These are phyloP conservation scores for Melozone crissalis DNA, from an alignment of 2,113 vertebrate species.

Conservation along the genomic window DNA sequence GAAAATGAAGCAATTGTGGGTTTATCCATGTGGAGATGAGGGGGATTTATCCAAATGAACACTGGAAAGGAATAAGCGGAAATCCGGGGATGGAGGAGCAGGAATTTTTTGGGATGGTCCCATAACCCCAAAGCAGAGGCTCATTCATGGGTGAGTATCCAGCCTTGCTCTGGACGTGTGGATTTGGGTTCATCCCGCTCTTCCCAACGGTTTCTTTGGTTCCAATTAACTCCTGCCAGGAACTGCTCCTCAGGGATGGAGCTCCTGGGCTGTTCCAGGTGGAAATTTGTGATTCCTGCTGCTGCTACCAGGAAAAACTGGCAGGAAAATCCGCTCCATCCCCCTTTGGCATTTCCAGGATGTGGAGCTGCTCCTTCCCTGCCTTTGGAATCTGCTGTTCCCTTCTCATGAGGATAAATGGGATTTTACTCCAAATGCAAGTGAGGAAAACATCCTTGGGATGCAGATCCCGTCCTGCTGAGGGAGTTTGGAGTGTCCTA, in stretches of 20 bases:
- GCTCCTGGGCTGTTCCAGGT: neutral
- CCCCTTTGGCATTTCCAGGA: neutral
- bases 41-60: neutral
- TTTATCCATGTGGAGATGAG: neutral
- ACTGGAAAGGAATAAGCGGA: neutral
- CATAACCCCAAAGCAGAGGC: neutral
- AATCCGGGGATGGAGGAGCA: neutral
- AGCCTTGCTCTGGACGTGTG: rapidly evolving
- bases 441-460: rapidly evolving
- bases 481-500: neutral
- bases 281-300: neutral
- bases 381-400: neutral
- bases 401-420: neutral
- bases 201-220: neutral
- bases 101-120: neutral
- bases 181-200: neutral
- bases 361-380: neutral
- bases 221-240: neutral
- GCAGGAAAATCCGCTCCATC: rapidly evolving
- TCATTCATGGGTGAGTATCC: neutral
- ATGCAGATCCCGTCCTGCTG: neutral
- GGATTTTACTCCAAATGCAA: neutral
- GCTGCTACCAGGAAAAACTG: neutral
- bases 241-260: neutral
- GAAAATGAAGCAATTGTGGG: neutral